Percentiles rank a stretch among this genome's conserved stretches.
Evolutionary conservation across 1,140 invertebrate genomes (phyloP).

Genomic region (Drosophila miranda): DNA sequence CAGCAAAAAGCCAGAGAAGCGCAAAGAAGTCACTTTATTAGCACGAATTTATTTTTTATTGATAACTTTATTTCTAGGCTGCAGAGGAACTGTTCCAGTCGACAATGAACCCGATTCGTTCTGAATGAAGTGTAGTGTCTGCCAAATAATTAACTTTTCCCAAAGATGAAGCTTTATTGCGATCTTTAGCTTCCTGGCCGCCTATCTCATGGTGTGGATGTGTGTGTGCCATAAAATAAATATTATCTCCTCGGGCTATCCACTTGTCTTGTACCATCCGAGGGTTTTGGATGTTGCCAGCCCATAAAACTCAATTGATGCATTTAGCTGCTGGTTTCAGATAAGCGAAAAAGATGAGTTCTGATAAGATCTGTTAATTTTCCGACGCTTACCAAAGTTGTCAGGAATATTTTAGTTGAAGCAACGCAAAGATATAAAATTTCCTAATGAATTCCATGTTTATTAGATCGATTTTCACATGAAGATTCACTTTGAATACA

Average conservation of each 20-base stretch:
- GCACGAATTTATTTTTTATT: slow-evolving; percentile 22
- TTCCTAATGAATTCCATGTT: no score
- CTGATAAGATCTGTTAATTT: slow-evolving; percentile 41
- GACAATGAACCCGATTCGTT: neutral
- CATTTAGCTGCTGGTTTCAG: slow-evolving; percentile 60
- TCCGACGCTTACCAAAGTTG: slow-evolving; percentile 17
- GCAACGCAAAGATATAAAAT: no score
- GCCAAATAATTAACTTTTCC: neutral
- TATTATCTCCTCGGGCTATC: slow-evolving; percentile 26
- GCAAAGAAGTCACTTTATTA: slow-evolving; percentile 34
- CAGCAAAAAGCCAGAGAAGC: slow-evolving; percentile 49
- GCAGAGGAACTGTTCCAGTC: neutral
- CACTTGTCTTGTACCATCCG: slow-evolving; percentile 21
- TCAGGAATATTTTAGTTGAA: slow-evolving; percentile 7
- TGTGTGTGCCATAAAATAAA: slow-evolving; percentile 9
- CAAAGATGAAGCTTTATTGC: slow-evolving; percentile 1
- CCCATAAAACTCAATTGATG: slow-evolving; percentile 70
- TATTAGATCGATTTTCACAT: neutral
- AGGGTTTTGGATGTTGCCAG: slow-evolving; percentile 34
- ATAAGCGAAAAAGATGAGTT: slow-evolving; percentile 52
- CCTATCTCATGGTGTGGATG: slow-evolving; percentile 20
- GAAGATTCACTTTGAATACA: neutral
- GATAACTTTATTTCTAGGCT: neutral
- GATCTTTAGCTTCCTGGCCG: slow-evolving; percentile 28
- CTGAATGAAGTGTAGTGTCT: neutral